Percentiles rank a stretch among this genome's conserved stretches.
These are phyloP conservation scores for Aphis gossypii DNA, from an alignment of 1,140 invertebrate genomes.

Conservation along the genomic window DNA sequence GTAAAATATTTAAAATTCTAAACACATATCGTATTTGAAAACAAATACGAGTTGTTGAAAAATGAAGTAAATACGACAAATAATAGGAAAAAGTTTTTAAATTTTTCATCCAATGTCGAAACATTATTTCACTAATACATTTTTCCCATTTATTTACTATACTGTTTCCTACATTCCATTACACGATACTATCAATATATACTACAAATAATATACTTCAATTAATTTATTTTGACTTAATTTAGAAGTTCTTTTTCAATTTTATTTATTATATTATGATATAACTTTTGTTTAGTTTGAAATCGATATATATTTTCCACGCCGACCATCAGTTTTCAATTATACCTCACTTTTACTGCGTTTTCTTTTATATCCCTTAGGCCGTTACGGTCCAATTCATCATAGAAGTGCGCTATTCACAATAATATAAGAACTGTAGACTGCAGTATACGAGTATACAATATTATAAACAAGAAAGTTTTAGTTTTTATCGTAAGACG, in stretches of 20 bases:
- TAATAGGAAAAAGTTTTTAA: not conserved
- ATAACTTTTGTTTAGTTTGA: conserved; percentile 30
- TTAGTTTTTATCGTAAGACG: not conserved
- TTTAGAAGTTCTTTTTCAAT: not conserved
- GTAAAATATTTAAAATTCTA: conserved; percentile 33
- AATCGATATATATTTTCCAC: conserved; percentile 22
- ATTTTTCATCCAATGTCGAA: not conserved
- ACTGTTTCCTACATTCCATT: not conserved
- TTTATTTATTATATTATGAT: not conserved
- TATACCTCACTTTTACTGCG: not conserved
- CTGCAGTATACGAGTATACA: not conserved
- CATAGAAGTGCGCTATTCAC: not conserved
- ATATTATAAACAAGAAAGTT: conserved; percentile 28
- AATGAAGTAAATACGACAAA: conserved; percentile 16
- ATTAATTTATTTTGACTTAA: conserved; percentile 29
- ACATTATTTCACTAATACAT: not conserved
- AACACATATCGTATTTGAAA: conserved; percentile 10
- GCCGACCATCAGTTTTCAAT: not conserved
- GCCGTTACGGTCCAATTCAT: not conserved
- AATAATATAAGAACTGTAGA: not conserved
- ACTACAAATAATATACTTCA: not conserved
- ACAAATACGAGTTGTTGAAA: conserved; percentile 26
- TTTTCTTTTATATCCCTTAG: conserved; percentile 2
- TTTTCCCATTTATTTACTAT: not conserved
- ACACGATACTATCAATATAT: not conserved